Percentiles rank a stretch among this genome's conserved stretches.
Evolutionary conservation across 2,113 vertebrate species (phyloP).

Genomic region (Tachysurus vachellii): DNA sequence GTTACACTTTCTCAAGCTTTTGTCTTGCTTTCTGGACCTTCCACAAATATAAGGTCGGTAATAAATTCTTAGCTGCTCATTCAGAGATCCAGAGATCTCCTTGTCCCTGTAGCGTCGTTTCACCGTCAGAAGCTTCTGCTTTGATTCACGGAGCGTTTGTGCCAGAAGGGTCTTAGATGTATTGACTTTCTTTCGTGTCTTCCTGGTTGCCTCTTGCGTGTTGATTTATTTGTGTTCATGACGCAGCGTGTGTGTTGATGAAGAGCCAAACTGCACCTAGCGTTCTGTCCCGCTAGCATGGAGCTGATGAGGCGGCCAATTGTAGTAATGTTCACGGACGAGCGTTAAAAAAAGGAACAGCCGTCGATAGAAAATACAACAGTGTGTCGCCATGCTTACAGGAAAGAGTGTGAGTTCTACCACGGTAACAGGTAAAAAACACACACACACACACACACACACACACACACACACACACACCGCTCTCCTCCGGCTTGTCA

Average conservation of each 20-base stretch:
- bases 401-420: constrained; percentile 8
- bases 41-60: too few species aligned
- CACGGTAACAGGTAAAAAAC: background rate
- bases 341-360: constrained; percentile 25
- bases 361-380: constrained; percentile 23
- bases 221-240: constrained; percentile 44
- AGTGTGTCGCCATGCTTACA: background rate
- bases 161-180: constrained; percentile 16
- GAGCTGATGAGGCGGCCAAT: constrained; percentile 47
- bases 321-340: constrained; percentile 25
- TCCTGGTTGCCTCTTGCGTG: constrained; percentile 17
- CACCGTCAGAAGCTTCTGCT: background rate
- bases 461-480: background rate
- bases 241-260: constrained; percentile 34
- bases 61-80: background rate
- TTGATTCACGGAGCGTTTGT: background rate
- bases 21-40: too few species aligned
- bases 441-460: constrained; percentile 11
- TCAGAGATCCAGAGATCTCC: background rate
- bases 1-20: too few species aligned
- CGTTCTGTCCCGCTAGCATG: constrained; percentile 39
- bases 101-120: background rate
- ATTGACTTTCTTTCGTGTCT: constrained; percentile 21
- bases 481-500: constrained; percentile 26
- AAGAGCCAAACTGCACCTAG: constrained; percentile 38